Evolutionary conservation across 1,140 invertebrate species (phyloP).

Genomic region (Calosoma granatense): DNA sequence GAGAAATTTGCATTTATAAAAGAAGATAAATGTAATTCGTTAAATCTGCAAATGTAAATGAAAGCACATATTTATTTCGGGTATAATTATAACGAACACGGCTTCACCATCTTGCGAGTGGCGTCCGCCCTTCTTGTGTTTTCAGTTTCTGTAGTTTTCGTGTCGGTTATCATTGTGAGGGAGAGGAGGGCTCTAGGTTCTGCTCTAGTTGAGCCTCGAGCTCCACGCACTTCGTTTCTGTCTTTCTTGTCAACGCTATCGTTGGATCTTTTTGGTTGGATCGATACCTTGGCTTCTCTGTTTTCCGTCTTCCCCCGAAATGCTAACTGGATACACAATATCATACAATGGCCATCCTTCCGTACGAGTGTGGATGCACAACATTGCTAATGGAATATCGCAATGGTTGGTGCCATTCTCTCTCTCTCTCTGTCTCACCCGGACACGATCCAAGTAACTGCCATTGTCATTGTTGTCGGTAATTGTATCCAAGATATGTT

Average conservation of each 20-base stretch:
- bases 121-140: conserved; percentile 3
- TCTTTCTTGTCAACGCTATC: conserved; percentile 2
- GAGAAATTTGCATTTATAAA: too few relatives aligned
- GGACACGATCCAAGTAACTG: neutral
- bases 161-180: conserved; percentile 5
- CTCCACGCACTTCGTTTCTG: neutral
- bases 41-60: too few relatives aligned
- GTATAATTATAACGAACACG: neutral
- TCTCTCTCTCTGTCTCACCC: too few relatives aligned
- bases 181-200: neutral
- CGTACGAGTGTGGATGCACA: too few relatives aligned
- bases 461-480: neutral
- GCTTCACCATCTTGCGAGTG: neutral
- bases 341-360: neutral
- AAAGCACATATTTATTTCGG: neutral
- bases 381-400: neutral
- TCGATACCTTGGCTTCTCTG: neutral
- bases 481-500: neutral
- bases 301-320: neutral
- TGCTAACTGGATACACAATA: neutral
- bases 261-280: neutral
- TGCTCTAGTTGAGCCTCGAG: neutral
- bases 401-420: neutral
- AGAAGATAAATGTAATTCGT: too few relatives aligned
- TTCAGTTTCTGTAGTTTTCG: neutral